These are phyloP conservation scores for Montifringilla adamsi DNA, from an alignment of 2,113 vertebrate species.

Conservation along the genomic window DNA sequence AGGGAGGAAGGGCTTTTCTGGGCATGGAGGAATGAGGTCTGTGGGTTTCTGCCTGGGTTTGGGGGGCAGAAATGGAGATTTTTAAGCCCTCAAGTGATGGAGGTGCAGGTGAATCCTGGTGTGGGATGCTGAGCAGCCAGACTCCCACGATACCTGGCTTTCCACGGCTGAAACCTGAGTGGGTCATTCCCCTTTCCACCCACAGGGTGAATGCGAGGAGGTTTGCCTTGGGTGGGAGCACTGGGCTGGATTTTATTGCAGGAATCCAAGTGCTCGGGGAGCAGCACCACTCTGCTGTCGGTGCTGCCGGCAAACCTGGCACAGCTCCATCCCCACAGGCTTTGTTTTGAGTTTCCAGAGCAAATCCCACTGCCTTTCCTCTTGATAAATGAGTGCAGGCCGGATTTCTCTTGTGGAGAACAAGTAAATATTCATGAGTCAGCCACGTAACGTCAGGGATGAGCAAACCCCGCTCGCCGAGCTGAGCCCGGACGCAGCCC, in stretches of 20 bases:
- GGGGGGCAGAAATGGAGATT: neutral
- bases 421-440: constrained; percentile 37
- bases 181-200: neutral
- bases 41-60: neutral
- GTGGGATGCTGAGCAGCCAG: neutral
- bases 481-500: neutral
- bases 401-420: neutral
- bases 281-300: rapidly evolving
- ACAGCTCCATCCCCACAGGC: neutral
- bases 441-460: neutral
- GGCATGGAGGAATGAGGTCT: rapidly evolving
- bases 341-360: neutral
- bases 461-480: rapidly evolving
- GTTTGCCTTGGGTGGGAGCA: neutral
- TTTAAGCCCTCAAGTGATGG: neutral
- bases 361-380: neutral
- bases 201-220: rapidly evolving
- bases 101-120: neutral
- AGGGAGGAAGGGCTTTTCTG: neutral
- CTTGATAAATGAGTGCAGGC: neutral
- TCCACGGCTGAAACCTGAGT: rapidly evolving
- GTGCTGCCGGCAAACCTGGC: neutral
- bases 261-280: neutral
- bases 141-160: rapidly evolving
- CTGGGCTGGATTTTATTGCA: neutral